phyloP scores from a whole-genome alignment of 2,797 vertebrate genomes.

The Triplophysa yarkandensis region DNA sequence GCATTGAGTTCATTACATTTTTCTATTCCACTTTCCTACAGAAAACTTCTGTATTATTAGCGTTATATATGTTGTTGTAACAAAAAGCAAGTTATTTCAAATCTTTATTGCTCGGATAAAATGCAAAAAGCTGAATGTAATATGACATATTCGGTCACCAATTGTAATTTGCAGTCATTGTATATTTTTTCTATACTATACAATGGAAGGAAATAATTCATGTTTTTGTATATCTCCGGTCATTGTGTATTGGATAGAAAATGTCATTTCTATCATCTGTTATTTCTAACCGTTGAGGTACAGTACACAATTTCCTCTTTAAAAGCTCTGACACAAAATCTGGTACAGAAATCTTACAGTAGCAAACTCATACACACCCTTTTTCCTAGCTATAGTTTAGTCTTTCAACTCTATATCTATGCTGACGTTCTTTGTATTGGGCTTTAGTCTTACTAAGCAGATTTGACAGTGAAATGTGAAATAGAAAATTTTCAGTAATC shows the following conservation, averaged over 20 bases:
- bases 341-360: not conserved
- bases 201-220: not conserved
- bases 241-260: constrained; percentile 7
- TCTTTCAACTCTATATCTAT: no score
- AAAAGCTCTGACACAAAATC: constrained; percentile 18
- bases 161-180: no score
- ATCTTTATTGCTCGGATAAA: not conserved
- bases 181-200: not conserved
- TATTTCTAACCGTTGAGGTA: constrained; percentile 19
- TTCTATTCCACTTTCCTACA: not conserved
- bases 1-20: not conserved
- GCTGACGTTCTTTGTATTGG: not conserved
- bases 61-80: constrained; percentile 8
- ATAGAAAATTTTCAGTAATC: no score
- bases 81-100: not conserved
- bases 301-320: constrained; percentile 10
- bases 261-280: constrained; percentile 9
- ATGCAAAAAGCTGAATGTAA: no score
- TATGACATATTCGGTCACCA: no score
- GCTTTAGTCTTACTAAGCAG: no score
- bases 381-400: no score
- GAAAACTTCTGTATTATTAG: constrained; percentile 6
- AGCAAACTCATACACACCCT: not conserved
- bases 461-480: no score
- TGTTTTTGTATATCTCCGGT: not conserved